Conservation (phyloP, 2,888 invertebrate genomes). For the Orthosia cruda region DNA sequence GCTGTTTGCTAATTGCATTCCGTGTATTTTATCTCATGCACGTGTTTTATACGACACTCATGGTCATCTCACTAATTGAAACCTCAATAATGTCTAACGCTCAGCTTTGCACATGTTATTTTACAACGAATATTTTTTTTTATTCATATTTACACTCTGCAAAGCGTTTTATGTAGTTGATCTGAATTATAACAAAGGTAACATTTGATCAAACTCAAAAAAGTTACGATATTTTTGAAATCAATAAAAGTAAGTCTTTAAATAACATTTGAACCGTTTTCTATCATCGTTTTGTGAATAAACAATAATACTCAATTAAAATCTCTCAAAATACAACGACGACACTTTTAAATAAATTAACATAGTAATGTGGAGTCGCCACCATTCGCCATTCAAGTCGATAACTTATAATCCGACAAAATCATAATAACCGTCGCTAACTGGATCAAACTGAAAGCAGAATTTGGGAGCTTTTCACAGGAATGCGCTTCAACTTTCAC, state of each 20-base stretch:
- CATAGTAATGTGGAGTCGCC: conserved; percentile 31
- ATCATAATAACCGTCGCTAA: conserved; percentile 43
- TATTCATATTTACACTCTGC: not conserved
- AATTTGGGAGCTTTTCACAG: conserved; percentile 13
- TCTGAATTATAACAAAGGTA: not conserved
- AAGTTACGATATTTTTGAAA: not conserved
- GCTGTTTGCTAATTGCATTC: conserved; percentile 18
- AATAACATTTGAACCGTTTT: not conserved
- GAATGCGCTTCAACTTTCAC: conserved; percentile 22
- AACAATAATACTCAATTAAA: conserved; percentile 13
- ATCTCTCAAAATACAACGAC: conserved; percentile 12
- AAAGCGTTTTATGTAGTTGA: not conserved
- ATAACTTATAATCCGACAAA: conserved; percentile 52
- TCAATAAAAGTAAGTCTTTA: not conserved
- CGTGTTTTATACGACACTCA: not conserved
- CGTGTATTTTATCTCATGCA: conserved; percentile 1
- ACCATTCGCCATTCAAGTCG: not conserved
- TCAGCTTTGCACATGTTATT: not conserved
- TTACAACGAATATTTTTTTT: not conserved
- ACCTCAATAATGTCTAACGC: not conserved
- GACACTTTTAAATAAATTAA: conserved; percentile 37
- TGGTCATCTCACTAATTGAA: not conserved
- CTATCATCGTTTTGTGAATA: not conserved
- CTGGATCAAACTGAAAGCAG: conserved; percentile 35
- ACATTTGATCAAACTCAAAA: not conserved